phyloP scores from a whole-genome alignment of 2,113 vertebrate genomes.

The Rousettus leschenaultii region DNA sequence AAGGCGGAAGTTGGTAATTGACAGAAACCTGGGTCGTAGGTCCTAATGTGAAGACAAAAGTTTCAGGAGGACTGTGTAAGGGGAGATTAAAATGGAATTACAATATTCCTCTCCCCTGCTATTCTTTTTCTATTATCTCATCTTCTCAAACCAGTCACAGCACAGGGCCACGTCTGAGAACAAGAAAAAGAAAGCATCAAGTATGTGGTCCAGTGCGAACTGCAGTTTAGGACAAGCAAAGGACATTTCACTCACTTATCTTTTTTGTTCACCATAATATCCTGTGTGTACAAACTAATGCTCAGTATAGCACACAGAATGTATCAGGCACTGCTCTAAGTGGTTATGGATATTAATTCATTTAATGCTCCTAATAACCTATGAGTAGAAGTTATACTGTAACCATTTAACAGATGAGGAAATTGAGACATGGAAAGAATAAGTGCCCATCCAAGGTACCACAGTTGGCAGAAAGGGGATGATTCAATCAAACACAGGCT shows the following conservation, averaged over 20 bases:
- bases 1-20: not conserved
- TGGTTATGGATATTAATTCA: not conserved
- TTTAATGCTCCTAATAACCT: not conserved
- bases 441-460: not conserved
- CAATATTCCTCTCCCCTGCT: not conserved
- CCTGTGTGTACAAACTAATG: not conserved
- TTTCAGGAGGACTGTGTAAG: not conserved
- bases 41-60: not conserved
- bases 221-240: not conserved
- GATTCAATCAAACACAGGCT: not conserved
- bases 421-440: not conserved
- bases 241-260: not conserved
- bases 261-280: not conserved
- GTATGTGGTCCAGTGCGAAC: not conserved
- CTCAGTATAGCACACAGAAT: not conserved
- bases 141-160: not conserved
- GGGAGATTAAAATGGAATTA: not conserved
- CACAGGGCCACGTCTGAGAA: not conserved
- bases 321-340: not conserved
- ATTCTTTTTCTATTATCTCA: not conserved
- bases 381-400: not conserved
- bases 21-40: not conserved
- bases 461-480: not conserved
- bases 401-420: not conserved
- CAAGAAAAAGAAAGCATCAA: not conserved